These are phyloP conservation scores for Carduelis carduelis DNA, from an alignment of 2,797 vertebrate species.

Conservation along the genomic window DNA sequence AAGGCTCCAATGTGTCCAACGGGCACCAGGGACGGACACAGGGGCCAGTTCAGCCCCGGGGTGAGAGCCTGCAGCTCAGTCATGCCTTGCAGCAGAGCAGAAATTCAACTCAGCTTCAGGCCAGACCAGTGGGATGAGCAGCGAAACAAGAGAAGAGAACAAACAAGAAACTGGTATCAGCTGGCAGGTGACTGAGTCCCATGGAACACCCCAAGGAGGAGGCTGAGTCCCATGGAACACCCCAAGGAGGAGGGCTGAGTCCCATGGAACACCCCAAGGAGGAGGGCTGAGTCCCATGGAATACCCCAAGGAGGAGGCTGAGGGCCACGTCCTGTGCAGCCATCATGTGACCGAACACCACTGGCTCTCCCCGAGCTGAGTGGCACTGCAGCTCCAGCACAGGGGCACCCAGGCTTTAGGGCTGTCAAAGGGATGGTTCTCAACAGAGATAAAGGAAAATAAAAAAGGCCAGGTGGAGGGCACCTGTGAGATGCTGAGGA, in stretches of 20 bases:
- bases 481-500: not conserved
- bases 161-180: not conserved
- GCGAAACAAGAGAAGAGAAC: not conserved
- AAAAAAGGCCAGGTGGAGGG: accelerated
- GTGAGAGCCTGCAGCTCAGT: not conserved
- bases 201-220: accelerated
- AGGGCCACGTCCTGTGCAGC: not conserved
- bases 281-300: not conserved
- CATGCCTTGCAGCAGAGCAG: not conserved
- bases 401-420: not conserved
- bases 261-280: accelerated
- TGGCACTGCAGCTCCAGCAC: accelerated
- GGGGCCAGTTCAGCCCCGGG: constrained; percentile 14
- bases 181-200: not conserved
- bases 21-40: not conserved
- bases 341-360: not conserved
- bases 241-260: not conserved
- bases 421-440: not conserved
- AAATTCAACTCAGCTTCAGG: not conserved
- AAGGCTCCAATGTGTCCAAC: constrained; percentile 48
- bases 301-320: not conserved
- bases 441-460: not conserved
- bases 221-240: not conserved
- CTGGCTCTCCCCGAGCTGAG: accelerated
- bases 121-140: not conserved